Evolutionary conservation across 2,888 invertebrate genomes (phyloP).

Genomic region (Apotomis capreana): DNA sequence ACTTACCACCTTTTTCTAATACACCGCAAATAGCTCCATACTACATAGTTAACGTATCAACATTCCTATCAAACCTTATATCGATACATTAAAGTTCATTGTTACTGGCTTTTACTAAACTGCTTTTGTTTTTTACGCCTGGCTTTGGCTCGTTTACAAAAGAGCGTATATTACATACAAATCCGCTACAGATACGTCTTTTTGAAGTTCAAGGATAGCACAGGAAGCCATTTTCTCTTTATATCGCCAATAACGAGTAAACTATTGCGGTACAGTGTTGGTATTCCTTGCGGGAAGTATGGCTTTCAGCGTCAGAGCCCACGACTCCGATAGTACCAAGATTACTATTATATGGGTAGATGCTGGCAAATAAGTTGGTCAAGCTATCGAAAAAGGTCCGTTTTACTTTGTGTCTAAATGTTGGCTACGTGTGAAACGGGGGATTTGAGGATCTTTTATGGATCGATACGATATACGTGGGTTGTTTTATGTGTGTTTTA

Average conservation of each 20-base stretch:
- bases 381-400: slow-evolving; percentile 6
- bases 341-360: background rate
- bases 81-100: slow-evolving; percentile 9
- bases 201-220: background rate
- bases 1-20: background rate
- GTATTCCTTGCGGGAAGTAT: slow-evolving; percentile 24
- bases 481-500: too few relatives aligned
- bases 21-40: background rate
- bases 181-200: background rate
- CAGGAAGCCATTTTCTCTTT: slow-evolving; percentile 34
- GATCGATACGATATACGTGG: background rate
- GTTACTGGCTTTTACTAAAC: background rate
- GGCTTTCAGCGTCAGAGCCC: slow-evolving; percentile 1
- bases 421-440: background rate
- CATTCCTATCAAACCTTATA: slow-evolving; percentile 2
- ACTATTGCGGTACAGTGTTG: slow-evolving; percentile 11
- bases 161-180: background rate
- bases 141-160: background rate
- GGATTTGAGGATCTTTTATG: slow-evolving; percentile 3
- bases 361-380: slow-evolving; percentile 2
- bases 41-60: background rate
- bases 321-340: background rate
- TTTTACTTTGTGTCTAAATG: slow-evolving; percentile 24
- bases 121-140: slow-evolving; percentile 7
- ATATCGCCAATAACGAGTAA: slow-evolving; percentile 36